Base-by-base conservation (phyloP, 1,140 invertebrate species). In the Drosophila carrolli region DNA sequence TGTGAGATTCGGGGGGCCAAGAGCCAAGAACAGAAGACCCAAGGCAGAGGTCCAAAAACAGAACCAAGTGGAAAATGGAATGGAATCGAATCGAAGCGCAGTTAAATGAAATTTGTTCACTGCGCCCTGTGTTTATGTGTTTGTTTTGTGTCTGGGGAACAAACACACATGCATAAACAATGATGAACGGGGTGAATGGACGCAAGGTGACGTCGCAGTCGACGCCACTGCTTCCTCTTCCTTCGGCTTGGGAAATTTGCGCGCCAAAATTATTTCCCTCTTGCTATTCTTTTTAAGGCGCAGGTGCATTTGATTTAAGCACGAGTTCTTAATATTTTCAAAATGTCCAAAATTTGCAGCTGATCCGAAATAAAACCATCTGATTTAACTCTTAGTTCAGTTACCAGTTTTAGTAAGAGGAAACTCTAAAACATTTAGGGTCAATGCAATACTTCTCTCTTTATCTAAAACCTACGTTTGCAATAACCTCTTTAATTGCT, bases 21-120 rank as follows among this genome's bases (percentile, higher is more conserved):
- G 40, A 41, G 35, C 14, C 10, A 35, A 13, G 53, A 44, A 27
- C 43, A 37, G 60, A 63, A 63, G 60, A 35, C 43, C 60, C 16
- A 27, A 51, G 44, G 41, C 43, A 48, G 70, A 81, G 74, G 47
- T 71, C 65, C 58, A 76, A 67, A 82, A 75, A 71, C 82, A 78
- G 67, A 88, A 71, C 79, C 79, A 77, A 82, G 77, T 88, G 80
- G 79, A 83, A 86, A 89, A 88, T 79, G 79, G 78, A 79, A 81
- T 85, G 73, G 78, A 78, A 85, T 83, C 75, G 75, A 85, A 83
- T 81, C 75, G 76, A 81, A 80, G 76, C 65, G 60, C 78, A 81
- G 66, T 81, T 59, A 81, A 84, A 79, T 70, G 63, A 65, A 79
- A 75, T 67, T 75, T 53, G 46, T 53, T 75, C 32, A 58, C 40